These are phyloP conservation scores for Lineus longissimus DNA, from an alignment of 1,140 invertebrate species.

Conservation along the genomic window DNA sequence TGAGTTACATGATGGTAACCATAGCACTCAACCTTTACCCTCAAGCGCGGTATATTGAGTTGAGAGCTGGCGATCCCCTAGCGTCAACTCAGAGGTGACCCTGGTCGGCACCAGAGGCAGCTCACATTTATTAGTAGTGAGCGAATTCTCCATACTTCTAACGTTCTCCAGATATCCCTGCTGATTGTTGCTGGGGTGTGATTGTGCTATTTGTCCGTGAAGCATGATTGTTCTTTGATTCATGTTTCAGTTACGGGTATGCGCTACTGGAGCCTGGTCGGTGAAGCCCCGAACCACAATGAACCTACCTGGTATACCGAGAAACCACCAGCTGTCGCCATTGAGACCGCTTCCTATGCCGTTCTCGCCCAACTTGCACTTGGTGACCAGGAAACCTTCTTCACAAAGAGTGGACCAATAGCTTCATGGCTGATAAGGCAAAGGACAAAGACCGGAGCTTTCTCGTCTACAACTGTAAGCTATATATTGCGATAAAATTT, in stretches of 20 bases:
- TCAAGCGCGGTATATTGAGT: too few relatives aligned
- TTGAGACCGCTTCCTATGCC: constrained; percentile 47
- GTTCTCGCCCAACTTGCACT: constrained; percentile 35
- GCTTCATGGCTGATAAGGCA: constrained; percentile 47
- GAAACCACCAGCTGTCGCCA: constrained; percentile 27
- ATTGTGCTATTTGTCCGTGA: constrained; percentile 25
- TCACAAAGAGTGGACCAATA: constrained; percentile 33
- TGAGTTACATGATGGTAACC: too few relatives aligned
- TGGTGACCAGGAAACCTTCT: constrained; percentile 25
- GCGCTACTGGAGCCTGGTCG: constrained; percentile 25
- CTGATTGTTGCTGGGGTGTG: constrained; percentile 16
- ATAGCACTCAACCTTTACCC: too few relatives aligned
- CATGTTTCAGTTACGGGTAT: constrained; percentile 15
- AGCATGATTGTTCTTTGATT: too few relatives aligned
- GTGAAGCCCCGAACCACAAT: constrained; percentile 11
- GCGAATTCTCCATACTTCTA: too few relatives aligned
- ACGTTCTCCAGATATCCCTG: too few relatives aligned
- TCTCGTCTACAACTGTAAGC: constrained; percentile 51
- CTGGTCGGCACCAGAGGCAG: too few relatives aligned
- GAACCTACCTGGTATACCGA: constrained; percentile 2
- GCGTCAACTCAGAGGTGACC: too few relatives aligned
- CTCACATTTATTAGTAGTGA: too few relatives aligned
- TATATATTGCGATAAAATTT: too few relatives aligned
- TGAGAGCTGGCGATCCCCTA: too few relatives aligned
- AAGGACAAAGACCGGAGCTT: constrained; percentile 39